phyloP scores from a whole-genome alignment of 2,113 vertebrate species.

The Aix galericulata region DNA sequence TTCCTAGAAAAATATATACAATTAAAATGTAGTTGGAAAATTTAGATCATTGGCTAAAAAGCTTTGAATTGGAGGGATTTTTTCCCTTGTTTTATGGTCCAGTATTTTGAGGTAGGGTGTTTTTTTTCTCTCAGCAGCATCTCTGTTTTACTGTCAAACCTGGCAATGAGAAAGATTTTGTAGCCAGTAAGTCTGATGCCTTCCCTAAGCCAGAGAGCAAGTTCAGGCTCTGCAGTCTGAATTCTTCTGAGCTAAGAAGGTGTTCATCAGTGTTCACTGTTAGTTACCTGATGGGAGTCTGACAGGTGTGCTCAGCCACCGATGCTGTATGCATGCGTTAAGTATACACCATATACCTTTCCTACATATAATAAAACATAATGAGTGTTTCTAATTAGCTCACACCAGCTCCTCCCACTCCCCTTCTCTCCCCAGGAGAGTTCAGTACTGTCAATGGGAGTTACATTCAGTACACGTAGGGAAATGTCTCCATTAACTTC shows the following conservation, averaged over 20 bases:
- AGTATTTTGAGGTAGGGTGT: not conserved
- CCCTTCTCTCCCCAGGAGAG: not conserved
- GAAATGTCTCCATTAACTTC: not conserved
- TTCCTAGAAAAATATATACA: not conserved
- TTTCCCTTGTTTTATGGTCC: not conserved
- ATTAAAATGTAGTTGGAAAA: not conserved
- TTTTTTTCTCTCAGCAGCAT: not conserved
- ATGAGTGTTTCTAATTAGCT: not conserved
- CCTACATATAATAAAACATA: rapidly evolving
- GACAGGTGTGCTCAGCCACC: not conserved
- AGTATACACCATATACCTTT: rapidly evolving
- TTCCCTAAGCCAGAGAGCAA: not conserved
- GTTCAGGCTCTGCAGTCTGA: not conserved
- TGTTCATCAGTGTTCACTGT: not conserved
- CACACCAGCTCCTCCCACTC: not conserved
- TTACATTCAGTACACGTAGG: rapidly evolving
- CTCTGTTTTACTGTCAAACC: not conserved
- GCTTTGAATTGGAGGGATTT: not conserved
- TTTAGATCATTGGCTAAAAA: not conserved
- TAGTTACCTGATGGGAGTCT: not conserved
- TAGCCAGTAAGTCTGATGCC: not conserved
- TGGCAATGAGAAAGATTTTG: not conserved
- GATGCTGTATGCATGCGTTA: rapidly evolving
- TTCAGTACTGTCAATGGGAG: rapidly evolving
- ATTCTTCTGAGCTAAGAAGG: not conserved